Conservation (phyloP, 2,113 vertebrate species). For the Cinclus mexicanus region DNA sequence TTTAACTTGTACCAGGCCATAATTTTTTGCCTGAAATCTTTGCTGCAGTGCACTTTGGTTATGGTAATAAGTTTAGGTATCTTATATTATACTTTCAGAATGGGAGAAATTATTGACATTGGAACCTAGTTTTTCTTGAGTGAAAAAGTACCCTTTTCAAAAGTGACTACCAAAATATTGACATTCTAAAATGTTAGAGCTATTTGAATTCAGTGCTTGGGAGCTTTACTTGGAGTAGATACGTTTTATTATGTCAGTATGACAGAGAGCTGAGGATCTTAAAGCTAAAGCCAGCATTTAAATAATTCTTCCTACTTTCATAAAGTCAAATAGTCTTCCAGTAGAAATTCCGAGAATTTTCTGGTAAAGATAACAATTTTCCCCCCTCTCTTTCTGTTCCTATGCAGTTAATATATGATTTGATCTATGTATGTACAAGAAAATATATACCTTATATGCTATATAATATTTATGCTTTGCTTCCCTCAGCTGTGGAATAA, state of each 20-base stretch:
- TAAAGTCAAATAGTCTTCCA: neutral
- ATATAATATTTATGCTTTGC: neutral
- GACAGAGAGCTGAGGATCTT: neutral
- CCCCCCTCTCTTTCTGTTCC: neutral
- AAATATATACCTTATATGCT: neutral
- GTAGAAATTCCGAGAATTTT: neutral
- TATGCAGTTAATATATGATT: neutral
- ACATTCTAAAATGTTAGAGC: neutral
- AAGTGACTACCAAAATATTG: neutral
- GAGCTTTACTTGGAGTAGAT: neutral
- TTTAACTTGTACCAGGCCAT: neutral
- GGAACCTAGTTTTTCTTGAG: neutral
- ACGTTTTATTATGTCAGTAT: neutral
- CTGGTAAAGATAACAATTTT: neutral
- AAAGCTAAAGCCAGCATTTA: neutral
- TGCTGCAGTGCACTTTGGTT: constrained; percentile 32
- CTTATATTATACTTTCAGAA: constrained; percentile 32
- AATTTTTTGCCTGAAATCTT: constrained; percentile 15
- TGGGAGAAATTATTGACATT: neutral
- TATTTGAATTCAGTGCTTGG: neutral
- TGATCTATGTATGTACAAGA: neutral
- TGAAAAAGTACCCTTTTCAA: neutral
- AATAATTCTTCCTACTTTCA: neutral
- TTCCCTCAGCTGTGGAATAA: neutral
- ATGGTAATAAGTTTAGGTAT: constrained; percentile 17